Base-by-base conservation (phyloP, 2,888 invertebrate genomes). In the Craniophora ligustri region DNA sequence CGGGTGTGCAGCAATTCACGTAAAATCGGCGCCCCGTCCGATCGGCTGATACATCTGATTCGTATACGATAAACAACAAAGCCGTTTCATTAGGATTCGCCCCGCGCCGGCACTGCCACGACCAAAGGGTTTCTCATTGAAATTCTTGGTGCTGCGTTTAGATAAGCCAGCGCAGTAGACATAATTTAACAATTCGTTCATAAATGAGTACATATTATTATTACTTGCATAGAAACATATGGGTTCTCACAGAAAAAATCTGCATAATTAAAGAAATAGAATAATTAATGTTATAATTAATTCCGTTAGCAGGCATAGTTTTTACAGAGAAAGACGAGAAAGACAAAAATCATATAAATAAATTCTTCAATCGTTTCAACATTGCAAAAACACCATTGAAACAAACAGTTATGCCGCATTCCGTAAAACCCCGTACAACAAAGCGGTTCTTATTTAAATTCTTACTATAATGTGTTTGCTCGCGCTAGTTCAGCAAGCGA, bases 31-130 rank as follows among this genome's bases (percentile, higher is more conserved):
- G 46, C 39, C 55, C 32, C 50, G 50, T 30, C 39, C 53, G 41
- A 63, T 54, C 44, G 57, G 50, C 61, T 50, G 67, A 73, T 64
- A 72, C 72, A 61, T 75, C 44, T 59, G 56, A 66, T 64, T 59
- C 65, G 45, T 44, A 57, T 26, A 44, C 68, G 60, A 72, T 78
- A 74, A 78, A 78, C 76, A 79, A 81, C 76, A 75, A 76, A 72
- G 70, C 67, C 38, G 75, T 69, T 78, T 82, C 79, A 81, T 82
- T 82, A 79, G 67, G 76, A 82, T 82, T 74, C 76, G 49, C 36
- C 40, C 58, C 59, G 67, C 60, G 51, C 68, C 44, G 53, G 38
- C 53, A 39, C 16, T 30, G 30, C 49, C 71, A 45, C 46, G 42
- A 39, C 55, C 45, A 59, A 67, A 70, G 71, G 58, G 67, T 61